Evolutionary conservation across 2,888 invertebrate genomes (phyloP).

Genomic region (Caenorhabditis sp.): DNA sequence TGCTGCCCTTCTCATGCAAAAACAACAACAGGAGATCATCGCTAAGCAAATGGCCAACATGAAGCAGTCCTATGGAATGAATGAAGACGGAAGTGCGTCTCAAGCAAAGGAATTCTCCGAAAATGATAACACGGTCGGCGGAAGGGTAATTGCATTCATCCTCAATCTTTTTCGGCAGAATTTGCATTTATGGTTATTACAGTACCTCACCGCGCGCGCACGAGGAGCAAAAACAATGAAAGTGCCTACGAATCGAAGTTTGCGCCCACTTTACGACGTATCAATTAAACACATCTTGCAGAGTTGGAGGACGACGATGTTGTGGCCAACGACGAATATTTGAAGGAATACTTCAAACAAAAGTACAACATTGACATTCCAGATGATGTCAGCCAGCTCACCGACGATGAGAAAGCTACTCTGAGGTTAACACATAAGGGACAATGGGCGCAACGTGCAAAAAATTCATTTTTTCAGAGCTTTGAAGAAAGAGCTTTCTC

Average conservation of each 20-base stretch:
- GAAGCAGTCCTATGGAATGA: slow-evolving; percentile 55
- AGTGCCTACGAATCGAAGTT: slow-evolving; percentile 56
- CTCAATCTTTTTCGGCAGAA: not conserved
- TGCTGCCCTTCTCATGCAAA: slow-evolving; percentile 75
- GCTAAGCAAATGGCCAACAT: slow-evolving; percentile 65
- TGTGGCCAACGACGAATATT: slow-evolving; percentile 68
- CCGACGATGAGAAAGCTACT: slow-evolving; percentile 70
- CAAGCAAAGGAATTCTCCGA: slow-evolving; percentile 43
- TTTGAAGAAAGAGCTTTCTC: slow-evolving; percentile 68
- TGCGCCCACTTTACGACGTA: slow-evolving; percentile 8
- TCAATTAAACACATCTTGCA: slow-evolving; percentile 35
- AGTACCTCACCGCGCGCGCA: slow-evolving; percentile 55
- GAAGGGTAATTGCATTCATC: slow-evolving; percentile 45
- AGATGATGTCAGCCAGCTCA: slow-evolving; percentile 66
- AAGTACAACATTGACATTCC: slow-evolving; percentile 74
- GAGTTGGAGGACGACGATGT: slow-evolving; percentile 68
- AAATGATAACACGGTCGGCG: slow-evolving; percentile 60
- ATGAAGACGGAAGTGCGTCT: slow-evolving; percentile 28
- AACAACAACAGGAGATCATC: slow-evolving; percentile 74
- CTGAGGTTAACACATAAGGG: too few relatives aligned
- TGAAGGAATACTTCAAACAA: slow-evolving; percentile 70
- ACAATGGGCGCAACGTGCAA: too few relatives aligned
- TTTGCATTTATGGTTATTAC: slow-evolving; percentile 31
- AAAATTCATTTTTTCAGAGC: slow-evolving; percentile 43
- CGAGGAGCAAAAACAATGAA: slow-evolving; percentile 62